phyloP scores from a whole-genome alignment of 2,888 invertebrate species.

The Sussaba pulchella region DNA sequence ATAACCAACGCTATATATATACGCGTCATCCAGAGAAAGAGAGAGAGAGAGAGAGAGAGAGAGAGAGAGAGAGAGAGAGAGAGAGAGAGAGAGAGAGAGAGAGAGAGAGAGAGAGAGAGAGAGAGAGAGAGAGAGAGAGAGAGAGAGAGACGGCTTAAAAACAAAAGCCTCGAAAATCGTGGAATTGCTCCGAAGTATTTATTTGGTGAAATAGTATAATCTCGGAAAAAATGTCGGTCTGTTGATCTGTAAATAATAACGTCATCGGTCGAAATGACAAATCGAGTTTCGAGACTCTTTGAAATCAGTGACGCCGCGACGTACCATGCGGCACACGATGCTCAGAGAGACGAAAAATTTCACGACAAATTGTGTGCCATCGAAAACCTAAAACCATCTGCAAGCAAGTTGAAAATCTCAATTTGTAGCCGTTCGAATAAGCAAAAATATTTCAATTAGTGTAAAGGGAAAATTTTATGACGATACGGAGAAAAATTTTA shows the following conservation, averaged over 20 bases:
- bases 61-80: slow-evolving; percentile 83
- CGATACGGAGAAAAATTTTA: too few relatives aligned
- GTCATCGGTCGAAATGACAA: too few relatives aligned
- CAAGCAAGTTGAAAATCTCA: too few relatives aligned
- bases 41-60: slow-evolving; percentile 42
- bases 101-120: slow-evolving; percentile 78
- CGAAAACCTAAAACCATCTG: too few relatives aligned
- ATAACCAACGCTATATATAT: slow-evolving; percentile 52
- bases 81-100: slow-evolving; percentile 81
- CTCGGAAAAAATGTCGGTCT: too few relatives aligned
- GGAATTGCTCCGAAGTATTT: not conserved
- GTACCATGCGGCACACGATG: slow-evolving; percentile 53
- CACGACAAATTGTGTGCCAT: too few relatives aligned
- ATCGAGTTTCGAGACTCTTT: slow-evolving; percentile 31
- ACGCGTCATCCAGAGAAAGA: slow-evolving; percentile 54
- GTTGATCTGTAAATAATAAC: too few relatives aligned
- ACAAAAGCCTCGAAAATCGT: slow-evolving; percentile 13
- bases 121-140: slow-evolving; percentile 76
- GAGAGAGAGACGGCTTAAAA: slow-evolving; percentile 79
- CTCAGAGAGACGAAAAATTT: slow-evolving; percentile 37
- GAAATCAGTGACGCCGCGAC: slow-evolving; percentile 51
- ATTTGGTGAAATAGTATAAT: too few relatives aligned
- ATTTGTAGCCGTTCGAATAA: too few relatives aligned
- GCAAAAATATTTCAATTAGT: too few relatives aligned
- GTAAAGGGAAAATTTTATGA: too few relatives aligned